These are phyloP conservation scores for Sebastolobus altivelis DNA, from an alignment of 2,797 vertebrate species.

Conservation along the genomic window DNA sequence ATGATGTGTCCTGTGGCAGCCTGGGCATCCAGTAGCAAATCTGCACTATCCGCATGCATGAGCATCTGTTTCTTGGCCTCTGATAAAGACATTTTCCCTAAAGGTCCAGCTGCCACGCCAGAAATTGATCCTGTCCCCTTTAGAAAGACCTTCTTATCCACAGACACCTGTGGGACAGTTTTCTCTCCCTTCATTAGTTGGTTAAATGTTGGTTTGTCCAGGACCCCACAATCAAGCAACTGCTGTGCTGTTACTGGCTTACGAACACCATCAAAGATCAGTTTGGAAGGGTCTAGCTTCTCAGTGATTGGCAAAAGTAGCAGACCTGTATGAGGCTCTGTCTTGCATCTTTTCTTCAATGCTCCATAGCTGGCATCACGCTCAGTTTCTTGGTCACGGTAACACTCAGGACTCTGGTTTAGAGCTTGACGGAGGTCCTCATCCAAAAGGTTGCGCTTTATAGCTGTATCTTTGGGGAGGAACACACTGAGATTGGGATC, in stretches of 20 bases:
- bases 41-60: slow-evolving; percentile 83
- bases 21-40: slow-evolving; percentile 92
- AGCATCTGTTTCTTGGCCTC: slow-evolving; percentile 90
- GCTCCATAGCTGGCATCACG: background rate
- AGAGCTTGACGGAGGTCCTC: slow-evolving; percentile 85
- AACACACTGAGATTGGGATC: slow-evolving; percentile 93
- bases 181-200: slow-evolving; percentile 89
- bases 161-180: slow-evolving; percentile 86
- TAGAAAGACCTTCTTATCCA: slow-evolving; percentile 86
- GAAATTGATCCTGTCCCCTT: slow-evolving; percentile 86
- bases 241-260: slow-evolving; percentile 88
- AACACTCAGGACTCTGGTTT: slow-evolving; percentile 78
- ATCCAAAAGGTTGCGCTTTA: slow-evolving; percentile 90
- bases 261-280: slow-evolving; percentile 67
- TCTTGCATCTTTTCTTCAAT: background rate
- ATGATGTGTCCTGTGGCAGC: slow-evolving; percentile 95
- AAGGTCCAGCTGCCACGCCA: slow-evolving; percentile 85
- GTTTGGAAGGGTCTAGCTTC: slow-evolving; percentile 69
- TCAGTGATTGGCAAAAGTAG: slow-evolving; percentile 85
- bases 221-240: slow-evolving; percentile 85
- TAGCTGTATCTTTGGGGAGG: slow-evolving; percentile 89
- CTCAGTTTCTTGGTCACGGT: slow-evolving; percentile 11
- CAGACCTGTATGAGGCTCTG: background rate
- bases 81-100: slow-evolving; percentile 86
- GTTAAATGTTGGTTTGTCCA: slow-evolving; percentile 67